Evolutionary conservation across 2,888 invertebrate genomes (phyloP).

Genomic region (Archips crataeganus): DNA sequence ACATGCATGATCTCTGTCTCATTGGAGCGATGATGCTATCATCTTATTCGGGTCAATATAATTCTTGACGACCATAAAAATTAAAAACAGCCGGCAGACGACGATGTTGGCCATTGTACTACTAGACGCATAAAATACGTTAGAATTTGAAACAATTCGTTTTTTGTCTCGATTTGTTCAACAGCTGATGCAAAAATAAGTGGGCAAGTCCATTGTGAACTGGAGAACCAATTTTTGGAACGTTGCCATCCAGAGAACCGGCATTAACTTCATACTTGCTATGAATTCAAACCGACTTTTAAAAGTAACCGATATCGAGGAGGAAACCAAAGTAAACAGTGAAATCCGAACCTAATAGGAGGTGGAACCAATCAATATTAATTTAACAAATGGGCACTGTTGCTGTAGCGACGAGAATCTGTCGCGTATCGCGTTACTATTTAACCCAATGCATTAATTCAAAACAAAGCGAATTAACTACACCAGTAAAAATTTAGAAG

Average conservation of each 20-base stretch:
- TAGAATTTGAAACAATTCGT: conserved; percentile 27
- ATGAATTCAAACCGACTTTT: conserved; percentile 23
- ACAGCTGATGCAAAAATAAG: conserved; percentile 36
- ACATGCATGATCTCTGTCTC: conserved; percentile 61
- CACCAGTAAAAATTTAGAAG: conserved; percentile 2
- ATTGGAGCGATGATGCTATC: conserved; percentile 73
- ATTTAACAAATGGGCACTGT: conserved; percentile 45
- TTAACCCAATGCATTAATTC: conserved; percentile 11
- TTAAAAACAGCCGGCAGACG: conserved; percentile 54
- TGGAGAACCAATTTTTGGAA: conserved; percentile 40
- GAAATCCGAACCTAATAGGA: conserved; percentile 41
- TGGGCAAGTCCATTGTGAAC: conserved; percentile 30
- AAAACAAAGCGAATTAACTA: conserved; percentile 19
- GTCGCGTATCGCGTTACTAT: conserved; percentile 37
- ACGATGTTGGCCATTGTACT: conserved; percentile 30
- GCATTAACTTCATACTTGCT: conserved; percentile 32
- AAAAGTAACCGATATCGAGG: conserved; percentile 31
- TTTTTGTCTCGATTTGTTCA: conserved; percentile 1
- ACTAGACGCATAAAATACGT: conserved; percentile 28
- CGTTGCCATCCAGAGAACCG: conserved; percentile 28
- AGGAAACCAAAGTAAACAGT: conserved; percentile 32
- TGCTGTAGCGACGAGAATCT: conserved; percentile 18
- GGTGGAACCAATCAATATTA: conserved; percentile 49
- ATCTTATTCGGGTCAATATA: conserved; percentile 79
- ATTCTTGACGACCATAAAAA: conserved; percentile 71